Conservation (phyloP, 2,113 vertebrate genomes). For the Nothoprocta perdicaria region DNA sequence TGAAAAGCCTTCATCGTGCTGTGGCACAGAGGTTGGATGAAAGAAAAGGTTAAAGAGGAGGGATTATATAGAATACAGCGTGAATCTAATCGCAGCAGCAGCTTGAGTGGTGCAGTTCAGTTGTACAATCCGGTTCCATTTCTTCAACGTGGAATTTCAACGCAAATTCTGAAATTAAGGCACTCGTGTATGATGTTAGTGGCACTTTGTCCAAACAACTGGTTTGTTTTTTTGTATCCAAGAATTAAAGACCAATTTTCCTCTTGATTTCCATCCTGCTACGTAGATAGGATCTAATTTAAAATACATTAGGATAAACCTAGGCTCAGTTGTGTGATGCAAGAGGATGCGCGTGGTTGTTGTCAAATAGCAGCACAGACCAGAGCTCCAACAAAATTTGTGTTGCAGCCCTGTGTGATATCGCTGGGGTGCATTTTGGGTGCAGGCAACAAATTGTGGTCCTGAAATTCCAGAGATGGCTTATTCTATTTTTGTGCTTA, state of each 20-base stretch:
- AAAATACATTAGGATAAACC: slow-evolving; percentile 4
- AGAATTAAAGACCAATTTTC: not conserved
- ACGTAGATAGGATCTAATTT: slow-evolving; percentile 23
- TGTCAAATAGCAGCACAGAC: slow-evolving; percentile 9
- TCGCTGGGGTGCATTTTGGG: not conserved
- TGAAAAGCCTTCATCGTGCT: not conserved
- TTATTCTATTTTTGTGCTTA: not conserved
- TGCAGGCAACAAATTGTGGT: not conserved
- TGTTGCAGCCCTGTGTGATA: not conserved
- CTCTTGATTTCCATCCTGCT: not conserved
- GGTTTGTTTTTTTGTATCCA: not conserved
- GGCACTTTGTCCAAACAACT: not conserved
- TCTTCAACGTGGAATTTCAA: not conserved
- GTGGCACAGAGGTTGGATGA: not conserved
- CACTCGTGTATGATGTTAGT: not conserved
- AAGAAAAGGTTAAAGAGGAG: not conserved
- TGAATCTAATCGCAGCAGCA: not conserved
- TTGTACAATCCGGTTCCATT: not conserved
- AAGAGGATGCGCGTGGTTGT: slow-evolving; percentile 4
- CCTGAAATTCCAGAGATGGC: not conserved
- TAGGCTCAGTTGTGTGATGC: not conserved
- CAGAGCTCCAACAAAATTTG: not conserved
- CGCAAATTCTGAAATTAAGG: not conserved
- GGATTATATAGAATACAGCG: not conserved
- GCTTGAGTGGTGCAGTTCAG: not conserved